phyloP scores from a whole-genome alignment of 2,113 vertebrate genomes.

The Lonchura striata region DNA sequence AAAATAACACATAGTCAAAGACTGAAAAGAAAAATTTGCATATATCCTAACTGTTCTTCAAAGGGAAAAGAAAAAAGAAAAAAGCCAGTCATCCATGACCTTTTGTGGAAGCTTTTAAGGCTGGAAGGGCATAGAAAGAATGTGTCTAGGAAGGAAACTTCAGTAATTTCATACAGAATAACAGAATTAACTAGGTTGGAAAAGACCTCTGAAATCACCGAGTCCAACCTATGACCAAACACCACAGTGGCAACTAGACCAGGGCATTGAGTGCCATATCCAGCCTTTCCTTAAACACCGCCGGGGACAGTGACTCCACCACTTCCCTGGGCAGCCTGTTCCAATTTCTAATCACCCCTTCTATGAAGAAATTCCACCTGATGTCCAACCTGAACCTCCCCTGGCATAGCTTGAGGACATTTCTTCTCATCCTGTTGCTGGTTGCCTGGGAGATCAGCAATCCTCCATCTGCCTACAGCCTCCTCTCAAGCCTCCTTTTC shows the following conservation, averaged over 20 bases:
- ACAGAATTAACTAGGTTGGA: not conserved
- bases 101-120: not conserved
- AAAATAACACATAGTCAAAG: not conserved
- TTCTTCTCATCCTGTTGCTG: not conserved
- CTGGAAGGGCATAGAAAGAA: not conserved
- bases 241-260: not conserved
- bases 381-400: not conserved
- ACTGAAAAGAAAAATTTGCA: not conserved
- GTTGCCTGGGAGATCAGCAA: not conserved
- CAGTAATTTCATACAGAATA: not conserved
- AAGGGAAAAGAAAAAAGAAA: not conserved
- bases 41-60: not conserved
- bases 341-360: not conserved
- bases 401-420: not conserved
- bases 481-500: not conserved
- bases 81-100: not conserved
- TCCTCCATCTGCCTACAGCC: not conserved
- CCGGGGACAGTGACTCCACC: not conserved
- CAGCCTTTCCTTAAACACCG: not conserved
- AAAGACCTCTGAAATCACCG: not conserved
- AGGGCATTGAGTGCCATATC: not conserved
- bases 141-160: not conserved
- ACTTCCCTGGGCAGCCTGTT: not conserved
- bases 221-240: not conserved
- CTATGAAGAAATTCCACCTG: not conserved